phyloP scores from a whole-genome alignment of 2,888 invertebrate genomes.

The Marasmarcha lunaedactyla region DNA sequence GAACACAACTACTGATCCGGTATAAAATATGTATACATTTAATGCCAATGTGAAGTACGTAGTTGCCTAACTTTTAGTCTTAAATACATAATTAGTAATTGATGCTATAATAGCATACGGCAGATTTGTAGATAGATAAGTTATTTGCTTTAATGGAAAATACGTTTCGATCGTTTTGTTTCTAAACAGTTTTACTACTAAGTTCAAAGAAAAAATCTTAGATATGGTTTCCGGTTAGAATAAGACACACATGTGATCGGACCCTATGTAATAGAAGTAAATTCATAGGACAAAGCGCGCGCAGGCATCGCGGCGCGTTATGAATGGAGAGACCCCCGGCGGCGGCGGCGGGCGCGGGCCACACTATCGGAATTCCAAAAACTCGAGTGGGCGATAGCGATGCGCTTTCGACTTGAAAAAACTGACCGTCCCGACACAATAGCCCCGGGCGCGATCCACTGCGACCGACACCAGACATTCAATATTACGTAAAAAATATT shows the following conservation, averaged over 20 bases:
- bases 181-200: too few relatives aligned
- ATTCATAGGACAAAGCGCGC: conserved; percentile 20
- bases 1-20: too few relatives aligned
- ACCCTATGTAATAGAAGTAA: conserved; percentile 20
- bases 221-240: conserved; percentile 32
- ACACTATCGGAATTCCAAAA: conserved; percentile 56
- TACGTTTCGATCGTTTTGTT: too few relatives aligned
- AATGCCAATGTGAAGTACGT: too few relatives aligned
- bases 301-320: conserved; percentile 48
- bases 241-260: conserved; percentile 28
- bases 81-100: too few relatives aligned
- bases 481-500: neutral
- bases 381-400: conserved; percentile 49
- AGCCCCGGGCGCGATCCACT: conserved; percentile 19
- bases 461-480: too few relatives aligned
- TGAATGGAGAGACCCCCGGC: conserved; percentile 61
- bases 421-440: conserved; percentile 42
- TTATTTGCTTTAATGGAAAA: too few relatives aligned
- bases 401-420: conserved; percentile 36
- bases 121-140: too few relatives aligned
- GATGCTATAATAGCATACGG: too few relatives aligned
- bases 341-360: conserved; percentile 16
- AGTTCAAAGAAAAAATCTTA: too few relatives aligned
- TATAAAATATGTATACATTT: too few relatives aligned
- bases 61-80: too few relatives aligned